Base-by-base conservation (phyloP, 2,113 vertebrate species). In the Syrmaticus mikado region DNA sequence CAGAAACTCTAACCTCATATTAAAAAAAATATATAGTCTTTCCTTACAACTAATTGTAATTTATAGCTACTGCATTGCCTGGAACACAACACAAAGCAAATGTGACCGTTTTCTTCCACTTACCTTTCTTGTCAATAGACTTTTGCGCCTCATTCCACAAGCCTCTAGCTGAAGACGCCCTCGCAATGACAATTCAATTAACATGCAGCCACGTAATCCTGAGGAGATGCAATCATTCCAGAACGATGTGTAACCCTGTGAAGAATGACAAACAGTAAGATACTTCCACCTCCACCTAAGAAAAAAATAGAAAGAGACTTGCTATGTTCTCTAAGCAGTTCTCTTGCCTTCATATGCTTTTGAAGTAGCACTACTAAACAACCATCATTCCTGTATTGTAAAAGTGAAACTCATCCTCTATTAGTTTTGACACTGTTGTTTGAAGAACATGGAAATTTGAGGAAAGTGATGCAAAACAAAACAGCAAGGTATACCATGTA, bases 161-260 rank as follows among this genome's bases (percentile, higher is more conserved):
- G 98, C 97, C 92, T 99, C 99, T 82, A 99, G 96, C 95, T 99
- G 98, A 80, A 99, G 97, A 40, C 99, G 98, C 66, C 99, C 99
- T 92, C 99, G 94, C 90, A 99, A 95, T 17, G 98, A 98, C 97
- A 99, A 95, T 94, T 99, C 99, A 8, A 99, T 99, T 95, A 99
- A 97, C 99, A 99, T 99, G 91, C 99, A 99, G 73, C 99, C 99
- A 32, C 99, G 98, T 91, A 99, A 91, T 36, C 99, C 99, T 5
- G 99, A 99, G 3, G 99, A 99, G 97, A 99, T 99, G 97, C 99
- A 99, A 89, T 99, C 99, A 45, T 99, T 99, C 99, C 99, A 99
- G 98, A 99, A 99, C 0, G 99, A 99, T 22, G 99, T 99, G 96
- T 99, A 99, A 94, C 99, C 99, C 99, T 99, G 91, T 53, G 61